These are phyloP conservation scores for Eolophus roseicapilla DNA, from an alignment of 2,113 vertebrate genomes.

Conservation along the genomic window DNA sequence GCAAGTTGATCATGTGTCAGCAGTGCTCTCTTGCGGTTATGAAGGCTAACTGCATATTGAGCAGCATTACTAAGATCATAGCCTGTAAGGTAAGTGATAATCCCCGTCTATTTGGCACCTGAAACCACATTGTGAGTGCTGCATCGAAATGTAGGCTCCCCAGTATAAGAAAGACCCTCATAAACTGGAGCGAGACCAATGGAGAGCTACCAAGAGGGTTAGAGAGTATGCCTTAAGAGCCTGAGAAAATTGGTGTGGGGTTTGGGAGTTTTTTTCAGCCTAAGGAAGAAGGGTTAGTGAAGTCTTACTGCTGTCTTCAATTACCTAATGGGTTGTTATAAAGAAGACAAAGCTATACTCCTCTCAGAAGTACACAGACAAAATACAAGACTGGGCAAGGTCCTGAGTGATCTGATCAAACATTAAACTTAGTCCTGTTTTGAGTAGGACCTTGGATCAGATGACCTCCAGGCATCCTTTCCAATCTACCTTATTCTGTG, in stretches of 20 bases:
- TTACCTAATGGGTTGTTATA: background rate
- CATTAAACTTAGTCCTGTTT: background rate
- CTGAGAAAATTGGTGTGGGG: background rate
- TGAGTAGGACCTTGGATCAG: background rate
- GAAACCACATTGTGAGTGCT: background rate
- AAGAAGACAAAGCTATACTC: background rate
- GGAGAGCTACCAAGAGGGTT: background rate
- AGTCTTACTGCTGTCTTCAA: background rate
- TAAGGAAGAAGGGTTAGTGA: background rate
- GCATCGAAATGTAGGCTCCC: background rate
- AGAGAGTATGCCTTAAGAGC: background rate
- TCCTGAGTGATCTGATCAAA: background rate
- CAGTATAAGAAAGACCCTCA: background rate
- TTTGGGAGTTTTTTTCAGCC: background rate
- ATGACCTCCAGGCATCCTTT: background rate
- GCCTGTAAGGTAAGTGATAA: background rate
- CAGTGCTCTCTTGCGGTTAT: background rate
- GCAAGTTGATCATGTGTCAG: background rate
- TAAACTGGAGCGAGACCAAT: background rate
- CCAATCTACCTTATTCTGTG: background rate
- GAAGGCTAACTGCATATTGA: background rate
- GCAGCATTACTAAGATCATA: fast-evolving
- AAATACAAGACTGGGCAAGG: background rate
- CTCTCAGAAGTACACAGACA: background rate
- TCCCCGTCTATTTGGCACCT: background rate